Evolutionary conservation across 2,113 vertebrate genomes (phyloP).

Genomic region (Rissa tridactyla): DNA sequence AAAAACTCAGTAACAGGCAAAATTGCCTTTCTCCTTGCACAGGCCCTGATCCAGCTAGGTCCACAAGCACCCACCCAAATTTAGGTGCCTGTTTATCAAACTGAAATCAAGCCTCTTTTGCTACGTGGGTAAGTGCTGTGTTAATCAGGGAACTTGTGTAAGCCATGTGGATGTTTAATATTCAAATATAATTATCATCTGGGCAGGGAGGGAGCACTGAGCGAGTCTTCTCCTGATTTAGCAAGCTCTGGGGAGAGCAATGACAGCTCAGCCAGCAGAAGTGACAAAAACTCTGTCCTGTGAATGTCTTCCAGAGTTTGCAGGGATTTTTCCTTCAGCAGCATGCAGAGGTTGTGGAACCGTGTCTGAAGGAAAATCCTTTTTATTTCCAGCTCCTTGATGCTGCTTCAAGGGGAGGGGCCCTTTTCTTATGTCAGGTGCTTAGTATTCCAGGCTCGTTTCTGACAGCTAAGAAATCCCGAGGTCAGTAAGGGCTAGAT

Average conservation of each 20-base stretch:
- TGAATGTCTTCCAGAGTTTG: background rate
- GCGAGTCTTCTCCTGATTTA: background rate
- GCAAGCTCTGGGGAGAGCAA: background rate
- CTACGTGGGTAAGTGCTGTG: background rate
- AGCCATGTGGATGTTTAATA: background rate
- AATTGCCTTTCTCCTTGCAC: background rate
- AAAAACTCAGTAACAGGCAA: background rate
- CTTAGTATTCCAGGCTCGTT: background rate
- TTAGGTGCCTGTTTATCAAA: background rate
- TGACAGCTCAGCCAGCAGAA: background rate
- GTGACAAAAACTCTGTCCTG: background rate
- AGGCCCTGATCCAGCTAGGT: background rate
- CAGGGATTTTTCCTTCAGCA: background rate
- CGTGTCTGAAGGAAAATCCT: background rate
- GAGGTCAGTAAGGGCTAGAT: background rate
- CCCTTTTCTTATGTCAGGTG: background rate
- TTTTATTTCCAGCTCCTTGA: background rate
- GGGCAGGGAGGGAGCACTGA: background rate
- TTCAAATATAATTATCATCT: constrained; percentile 1
- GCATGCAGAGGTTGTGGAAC: background rate
- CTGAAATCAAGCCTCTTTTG: background rate
- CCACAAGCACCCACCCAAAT: background rate
- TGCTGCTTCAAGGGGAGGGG: background rate
- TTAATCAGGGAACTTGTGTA: background rate
- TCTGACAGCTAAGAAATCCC: background rate